These are phyloP conservation scores for Physella acuta DNA, from an alignment of 1,140 invertebrate species.

Conservation along the genomic window DNA sequence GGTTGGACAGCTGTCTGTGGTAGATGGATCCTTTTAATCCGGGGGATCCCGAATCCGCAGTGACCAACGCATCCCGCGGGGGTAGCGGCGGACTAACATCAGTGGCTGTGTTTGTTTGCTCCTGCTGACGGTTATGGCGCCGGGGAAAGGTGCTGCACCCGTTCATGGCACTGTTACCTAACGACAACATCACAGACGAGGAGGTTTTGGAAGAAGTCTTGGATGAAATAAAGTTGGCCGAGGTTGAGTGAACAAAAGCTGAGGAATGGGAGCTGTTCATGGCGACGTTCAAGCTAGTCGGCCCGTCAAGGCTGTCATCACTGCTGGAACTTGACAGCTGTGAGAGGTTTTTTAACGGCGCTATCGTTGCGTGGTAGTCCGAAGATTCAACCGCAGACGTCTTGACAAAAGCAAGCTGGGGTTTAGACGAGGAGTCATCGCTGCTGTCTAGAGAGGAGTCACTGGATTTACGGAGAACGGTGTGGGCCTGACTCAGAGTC, in stretches of 20 bases:
- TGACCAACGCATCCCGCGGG: background rate
- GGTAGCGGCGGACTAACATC: slow-evolving; percentile 3
- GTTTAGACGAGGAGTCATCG: slow-evolving; percentile 45
- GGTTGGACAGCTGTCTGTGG: slow-evolving; percentile 11
- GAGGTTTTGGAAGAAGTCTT: background rate
- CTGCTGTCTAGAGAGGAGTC: slow-evolving; percentile 43
- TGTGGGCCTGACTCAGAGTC: slow-evolving; percentile 5
- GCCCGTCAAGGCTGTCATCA: slow-evolving; percentile 37
- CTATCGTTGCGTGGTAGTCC: slow-evolving; percentile 21
- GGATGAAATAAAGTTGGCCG: slow-evolving; percentile 6
- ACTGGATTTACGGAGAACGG: slow-evolving; percentile 16
- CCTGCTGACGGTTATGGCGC: slow-evolving; percentile 7
- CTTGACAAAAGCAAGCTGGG: slow-evolving; percentile 33
- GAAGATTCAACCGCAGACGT: slow-evolving; percentile 32
- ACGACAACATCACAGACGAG: slow-evolving; percentile 10
- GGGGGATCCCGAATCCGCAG: background rate
- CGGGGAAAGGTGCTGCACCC: slow-evolving; percentile 25
- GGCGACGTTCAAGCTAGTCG: background rate
- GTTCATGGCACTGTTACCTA: slow-evolving; percentile 14
- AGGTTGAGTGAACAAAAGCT: slow-evolving; percentile 14
- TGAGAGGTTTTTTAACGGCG: slow-evolving; percentile 45
- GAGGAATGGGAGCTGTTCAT: background rate
- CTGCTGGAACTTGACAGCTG: slow-evolving; percentile 51
- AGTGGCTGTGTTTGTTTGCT: background rate
- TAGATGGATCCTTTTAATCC: background rate